phyloP scores from a whole-genome alignment of 2,888 invertebrate genomes.

The Drosophila phalerata region DNA sequence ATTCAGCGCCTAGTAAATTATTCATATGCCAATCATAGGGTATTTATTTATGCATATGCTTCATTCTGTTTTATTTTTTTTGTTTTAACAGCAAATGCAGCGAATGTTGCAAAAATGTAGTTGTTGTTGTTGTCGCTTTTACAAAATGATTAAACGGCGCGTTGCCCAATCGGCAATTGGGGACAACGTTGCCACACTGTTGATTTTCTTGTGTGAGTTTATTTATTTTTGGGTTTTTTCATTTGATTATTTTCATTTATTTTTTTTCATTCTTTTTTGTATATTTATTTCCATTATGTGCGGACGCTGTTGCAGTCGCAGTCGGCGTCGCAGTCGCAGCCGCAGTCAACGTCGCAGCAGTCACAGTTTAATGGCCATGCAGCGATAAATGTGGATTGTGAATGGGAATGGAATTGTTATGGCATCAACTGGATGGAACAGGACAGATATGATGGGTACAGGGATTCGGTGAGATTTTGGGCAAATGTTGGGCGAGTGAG shows the following conservation, averaged over 20 bases:
- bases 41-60: constrained; percentile 17
- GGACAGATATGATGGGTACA: constrained; percentile 21
- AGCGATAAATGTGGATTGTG: constrained; percentile 62
- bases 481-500: neutral
- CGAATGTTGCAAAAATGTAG: constrained; percentile 26
- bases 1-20: neutral
- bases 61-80: neutral
- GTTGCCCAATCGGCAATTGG: constrained; percentile 30
- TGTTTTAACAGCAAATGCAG: constrained; percentile 14
- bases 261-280: constrained; percentile 7
- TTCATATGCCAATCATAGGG: constrained; percentile 1
- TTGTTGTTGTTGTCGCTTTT: constrained; percentile 31
- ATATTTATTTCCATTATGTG: constrained; percentile 54
- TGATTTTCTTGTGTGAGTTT: constrained; percentile 54
- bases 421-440: constrained; percentile 27
- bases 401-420: constrained; percentile 55
- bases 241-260: constrained; percentile 8
- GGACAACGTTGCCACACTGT: constrained; percentile 60
- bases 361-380: constrained; percentile 64
- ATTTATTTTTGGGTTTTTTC: constrained; percentile 49
- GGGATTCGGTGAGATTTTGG: constrained; percentile 49
- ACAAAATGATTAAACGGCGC: constrained; percentile 58
- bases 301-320: constrained; percentile 10
- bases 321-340: constrained; percentile 31
- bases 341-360: constrained; percentile 18